These are phyloP conservation scores for Hydrocynus forskahlii DNA, from an alignment of 2,797 vertebrate genomes.

Conservation along the genomic window DNA sequence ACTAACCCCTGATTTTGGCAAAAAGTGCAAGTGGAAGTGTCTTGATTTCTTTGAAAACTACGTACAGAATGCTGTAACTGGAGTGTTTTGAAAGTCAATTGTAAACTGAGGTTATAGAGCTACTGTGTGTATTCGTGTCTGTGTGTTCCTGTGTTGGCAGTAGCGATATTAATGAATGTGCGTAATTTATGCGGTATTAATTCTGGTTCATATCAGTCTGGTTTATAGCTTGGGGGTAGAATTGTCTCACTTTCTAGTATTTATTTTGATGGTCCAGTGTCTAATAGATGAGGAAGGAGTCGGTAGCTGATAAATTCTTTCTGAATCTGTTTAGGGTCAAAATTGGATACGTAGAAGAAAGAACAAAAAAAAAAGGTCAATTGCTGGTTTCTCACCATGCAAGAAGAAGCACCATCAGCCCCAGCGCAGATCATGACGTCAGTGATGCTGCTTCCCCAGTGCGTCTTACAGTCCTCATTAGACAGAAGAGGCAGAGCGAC, in stretches of 20 bases:
- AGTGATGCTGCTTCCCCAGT: slow-evolving; percentile 80
- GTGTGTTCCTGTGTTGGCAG: not conserved
- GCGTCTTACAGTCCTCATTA: slow-evolving; percentile 75
- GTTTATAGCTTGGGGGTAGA: too few relatives aligned
- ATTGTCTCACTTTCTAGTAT: not conserved
- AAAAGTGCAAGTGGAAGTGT: too few relatives aligned
- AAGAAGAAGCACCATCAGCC: slow-evolving; percentile 82
- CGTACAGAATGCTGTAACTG: too few relatives aligned
- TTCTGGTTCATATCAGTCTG: too few relatives aligned
- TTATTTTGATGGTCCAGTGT: not conserved
- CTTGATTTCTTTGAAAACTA: too few relatives aligned
- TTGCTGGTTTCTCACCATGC: slow-evolving; percentile 75
- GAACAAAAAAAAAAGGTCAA: not conserved
- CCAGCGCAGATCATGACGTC: slow-evolving; percentile 83
- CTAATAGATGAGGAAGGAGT: not conserved
- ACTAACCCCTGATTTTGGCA: too few relatives aligned
- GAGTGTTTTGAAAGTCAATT: too few relatives aligned
- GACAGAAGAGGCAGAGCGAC: slow-evolving; percentile 82
- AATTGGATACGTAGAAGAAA: not conserved
- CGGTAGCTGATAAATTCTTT: not conserved
- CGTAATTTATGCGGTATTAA: not conserved
- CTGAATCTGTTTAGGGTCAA: not conserved
- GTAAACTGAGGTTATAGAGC: too few relatives aligned
- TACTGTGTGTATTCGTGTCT: not conserved
- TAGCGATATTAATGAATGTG: not conserved